Base-by-base conservation (phyloP, 2,797 vertebrate species). In the Ciconia nigra region DNA sequence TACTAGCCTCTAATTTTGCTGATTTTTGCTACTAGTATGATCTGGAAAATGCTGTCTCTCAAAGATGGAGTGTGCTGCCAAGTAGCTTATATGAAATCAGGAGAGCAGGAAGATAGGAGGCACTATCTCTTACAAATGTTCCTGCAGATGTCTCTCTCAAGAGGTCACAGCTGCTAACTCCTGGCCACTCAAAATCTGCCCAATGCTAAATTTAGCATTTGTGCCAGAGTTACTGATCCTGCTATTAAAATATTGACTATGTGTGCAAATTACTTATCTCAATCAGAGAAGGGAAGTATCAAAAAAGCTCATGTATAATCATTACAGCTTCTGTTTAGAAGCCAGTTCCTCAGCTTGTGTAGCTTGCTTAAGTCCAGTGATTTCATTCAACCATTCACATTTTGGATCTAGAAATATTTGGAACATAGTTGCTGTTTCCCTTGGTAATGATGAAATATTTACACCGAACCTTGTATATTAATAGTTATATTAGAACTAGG, bases 81-180 rank as follows among this genome's bases (percentile, higher is more conserved):
- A 55, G 81, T 83, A 84, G 90, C n/a, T 82, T 58, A 37, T 12
- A 3, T 51, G 80, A 90, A 69, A 76, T 37, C 76, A 58, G 24
- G 58, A 84, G 66, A 42, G 83, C 96, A 96, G 94, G 94, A 94
- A 84, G 83, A 93, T 70, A 72, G 83, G 80, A 96, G 94, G 66
- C 90, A 58, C 83, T 69, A 21, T 61, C 92, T 92, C 86, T 82
- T 78, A 83, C 33, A 86, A 94, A 84, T 73, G 39, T 44, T 93
- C 73, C 86, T 94, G 95, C 96, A 97, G 93, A 90, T 97, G 92
- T 93, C 89, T 96, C 69, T 83, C 74, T 94, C 86, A 93, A 94
- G 96, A 96, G 92, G 92, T 94, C 96, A 92, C 96, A 95, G 93
- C 93, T 96, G 96, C 92, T 94, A 90, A 31, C 81, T 94, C 90